phyloP scores from a whole-genome alignment of 2,888 invertebrate genomes.

The Coleophora deauratella region DNA sequence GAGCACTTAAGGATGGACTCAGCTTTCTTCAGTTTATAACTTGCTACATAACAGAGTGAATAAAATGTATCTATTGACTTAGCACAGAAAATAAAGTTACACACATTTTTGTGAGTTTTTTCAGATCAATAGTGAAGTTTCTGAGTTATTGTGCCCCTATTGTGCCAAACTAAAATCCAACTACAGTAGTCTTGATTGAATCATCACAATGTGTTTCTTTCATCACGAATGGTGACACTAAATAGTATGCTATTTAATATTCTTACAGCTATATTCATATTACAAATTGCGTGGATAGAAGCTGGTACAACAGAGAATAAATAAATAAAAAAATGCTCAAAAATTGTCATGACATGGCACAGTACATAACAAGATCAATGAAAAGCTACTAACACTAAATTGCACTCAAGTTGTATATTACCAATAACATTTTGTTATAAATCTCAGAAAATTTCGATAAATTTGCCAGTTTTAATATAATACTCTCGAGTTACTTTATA shows the following conservation, averaged over 20 bases:
- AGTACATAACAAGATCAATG: slow-evolving; percentile 28
- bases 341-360: slow-evolving; percentile 41
- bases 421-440: slow-evolving; percentile 17
- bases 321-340: slow-evolving; percentile 22
- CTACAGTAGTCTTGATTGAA: slow-evolving; percentile 61
- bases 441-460: no score
- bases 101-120: no score
- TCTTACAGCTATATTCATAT: slow-evolving; percentile 30
- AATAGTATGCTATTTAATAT: slow-evolving; percentile 27
- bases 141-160: slow-evolving; percentile 36
- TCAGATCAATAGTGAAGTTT: not conserved
- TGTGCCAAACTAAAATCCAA: slow-evolving; percentile 56
- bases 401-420: slow-evolving; percentile 34
- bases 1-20: slow-evolving; percentile 73
- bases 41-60: slow-evolving; percentile 39
- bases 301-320: slow-evolving; percentile 13
- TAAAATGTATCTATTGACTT: slow-evolving; percentile 41
- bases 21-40: slow-evolving; percentile 55
- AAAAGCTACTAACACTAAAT: slow-evolving; percentile 38
- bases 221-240: slow-evolving; percentile 30
- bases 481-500: slow-evolving; percentile 9
- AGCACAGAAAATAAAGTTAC: slow-evolving; percentile 36
- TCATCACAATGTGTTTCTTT: slow-evolving; percentile 68
- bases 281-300: not conserved
- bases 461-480: slow-evolving; percentile 16